Evolutionary conservation across 2,888 invertebrate genomes (phyloP).

Genomic region (Sthenelais limicola): DNA sequence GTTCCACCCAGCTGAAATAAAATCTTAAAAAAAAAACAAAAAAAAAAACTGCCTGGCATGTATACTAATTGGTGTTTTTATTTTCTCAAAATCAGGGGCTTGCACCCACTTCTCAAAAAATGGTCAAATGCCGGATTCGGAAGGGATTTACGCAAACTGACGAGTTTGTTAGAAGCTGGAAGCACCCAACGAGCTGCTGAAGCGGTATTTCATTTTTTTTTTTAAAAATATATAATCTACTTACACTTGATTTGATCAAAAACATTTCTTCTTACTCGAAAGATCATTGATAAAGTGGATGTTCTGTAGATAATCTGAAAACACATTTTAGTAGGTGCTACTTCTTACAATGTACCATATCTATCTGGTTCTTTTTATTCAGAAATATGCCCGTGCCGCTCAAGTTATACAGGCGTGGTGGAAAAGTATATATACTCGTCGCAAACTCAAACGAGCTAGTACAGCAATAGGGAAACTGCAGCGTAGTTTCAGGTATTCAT

Average conservation of each 20-base stretch:
- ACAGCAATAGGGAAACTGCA: slow-evolving; percentile 67
- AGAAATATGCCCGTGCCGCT: slow-evolving; percentile 66
- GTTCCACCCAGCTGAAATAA: no score
- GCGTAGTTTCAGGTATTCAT: slow-evolving; percentile 67
- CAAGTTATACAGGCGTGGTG: slow-evolving; percentile 68
- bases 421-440: slow-evolving; percentile 65
- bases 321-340: no score
- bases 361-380: slow-evolving; percentile 26
- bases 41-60: background rate
- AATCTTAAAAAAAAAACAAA: background rate
- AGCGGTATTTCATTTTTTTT: no score
- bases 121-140: slow-evolving; percentile 67
- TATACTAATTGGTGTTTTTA: slow-evolving; percentile 25
- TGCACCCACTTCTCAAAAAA: slow-evolving; percentile 61
- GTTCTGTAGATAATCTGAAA: no score
- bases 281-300: no score
- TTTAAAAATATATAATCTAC: background rate
- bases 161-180: slow-evolving; percentile 65
- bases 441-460: slow-evolving; percentile 62
- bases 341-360: no score
- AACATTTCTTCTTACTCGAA: background rate
- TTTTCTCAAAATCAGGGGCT: no score
- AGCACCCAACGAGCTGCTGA: slow-evolving; percentile 54
- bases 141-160: slow-evolving; percentile 63
- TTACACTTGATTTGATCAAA: background rate